Percentiles rank a stretch among this genome's conserved stretches.
phyloP scores from a whole-genome alignment of 1,140 invertebrate species.

The Aradophagus sp. region DNA sequence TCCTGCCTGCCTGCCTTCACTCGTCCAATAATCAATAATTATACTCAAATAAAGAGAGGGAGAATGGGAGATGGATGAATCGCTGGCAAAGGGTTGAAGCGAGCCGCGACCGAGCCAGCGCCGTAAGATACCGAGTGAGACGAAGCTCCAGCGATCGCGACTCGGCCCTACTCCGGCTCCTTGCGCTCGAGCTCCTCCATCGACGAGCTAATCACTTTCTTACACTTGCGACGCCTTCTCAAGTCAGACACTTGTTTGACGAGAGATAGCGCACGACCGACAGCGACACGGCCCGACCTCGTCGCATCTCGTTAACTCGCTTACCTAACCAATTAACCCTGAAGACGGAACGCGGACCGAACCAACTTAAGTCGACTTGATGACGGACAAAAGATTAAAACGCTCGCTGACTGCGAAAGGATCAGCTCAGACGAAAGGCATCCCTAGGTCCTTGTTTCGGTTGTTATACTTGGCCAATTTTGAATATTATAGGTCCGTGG shows the following conservation, averaged over 20 bases:
- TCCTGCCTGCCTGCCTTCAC: constrained; percentile 73
- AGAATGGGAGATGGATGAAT: constrained; percentile 70
- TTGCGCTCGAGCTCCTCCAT: constrained; percentile 62
- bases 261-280: constrained; percentile 7
- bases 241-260: constrained; percentile 19
- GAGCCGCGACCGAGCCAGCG: constrained; percentile 61
- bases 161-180: constrained; percentile 61
- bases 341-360: too few species aligned
- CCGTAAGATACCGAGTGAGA: constrained; percentile 68
- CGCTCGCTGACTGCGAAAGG: too few species aligned
- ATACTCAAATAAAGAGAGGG: constrained; percentile 75
- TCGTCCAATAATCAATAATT: constrained; percentile 76
- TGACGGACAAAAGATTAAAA: too few species aligned
- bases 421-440: too few species aligned
- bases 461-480: too few species aligned
- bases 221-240: constrained; percentile 30
- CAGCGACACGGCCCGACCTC: too few species aligned
- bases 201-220: constrained; percentile 57
- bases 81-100: constrained; percentile 69
- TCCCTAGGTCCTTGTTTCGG: too few species aligned
- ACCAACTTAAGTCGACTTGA: too few species aligned
- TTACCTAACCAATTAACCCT: too few species aligned
- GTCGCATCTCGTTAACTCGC: too few species aligned
- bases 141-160: constrained; percentile 60
- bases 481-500: too few species aligned